A percentile compares a stretch with the other conserved stretches of the same genome.
Evolutionary conservation across 2,113 vertebrate species (phyloP).

Genomic region (Chaetura pelagica): DNA sequence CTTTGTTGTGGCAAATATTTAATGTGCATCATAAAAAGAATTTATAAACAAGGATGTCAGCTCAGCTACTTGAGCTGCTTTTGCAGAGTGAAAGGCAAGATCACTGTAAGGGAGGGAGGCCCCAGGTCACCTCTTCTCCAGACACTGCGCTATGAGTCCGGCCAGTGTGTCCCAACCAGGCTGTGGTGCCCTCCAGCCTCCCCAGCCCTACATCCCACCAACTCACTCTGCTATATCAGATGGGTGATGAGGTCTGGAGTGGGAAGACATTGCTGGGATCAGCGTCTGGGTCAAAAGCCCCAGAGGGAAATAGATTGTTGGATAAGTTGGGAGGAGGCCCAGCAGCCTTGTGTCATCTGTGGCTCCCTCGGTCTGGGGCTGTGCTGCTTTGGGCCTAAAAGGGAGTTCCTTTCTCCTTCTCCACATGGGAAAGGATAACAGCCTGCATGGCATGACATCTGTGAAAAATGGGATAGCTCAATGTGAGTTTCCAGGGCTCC

Average conservation of each 20-base stretch:
- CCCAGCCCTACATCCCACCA: accelerated
- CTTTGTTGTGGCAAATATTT: slow-evolving; percentile 68
- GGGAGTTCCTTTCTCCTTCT: neutral
- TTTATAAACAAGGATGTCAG: slow-evolving; percentile 14
- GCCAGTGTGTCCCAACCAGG: neutral
- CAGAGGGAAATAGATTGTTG: neutral
- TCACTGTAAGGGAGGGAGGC: neutral
- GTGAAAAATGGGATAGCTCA: accelerated
- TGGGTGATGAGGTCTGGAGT: neutral
- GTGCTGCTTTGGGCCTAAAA: neutral
- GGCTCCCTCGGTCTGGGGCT: slow-evolving; percentile 5
- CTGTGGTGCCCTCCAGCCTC: neutral
- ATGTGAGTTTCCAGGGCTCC: neutral
- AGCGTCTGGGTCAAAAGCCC: neutral
- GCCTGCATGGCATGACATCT: accelerated
- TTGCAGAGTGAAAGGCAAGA: neutral
- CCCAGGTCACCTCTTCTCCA: neutral
- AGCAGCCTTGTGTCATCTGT: neutral
- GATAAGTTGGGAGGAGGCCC: neutral
- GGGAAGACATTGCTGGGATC: neutral
- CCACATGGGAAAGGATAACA: neutral
- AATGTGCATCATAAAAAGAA: slow-evolving; percentile 57
- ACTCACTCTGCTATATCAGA: neutral
- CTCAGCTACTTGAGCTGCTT: neutral
- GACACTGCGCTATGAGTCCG: accelerated